Base-by-base conservation (phyloP, 2,888 invertebrate species). In the Acanthopleura granulata region DNA sequence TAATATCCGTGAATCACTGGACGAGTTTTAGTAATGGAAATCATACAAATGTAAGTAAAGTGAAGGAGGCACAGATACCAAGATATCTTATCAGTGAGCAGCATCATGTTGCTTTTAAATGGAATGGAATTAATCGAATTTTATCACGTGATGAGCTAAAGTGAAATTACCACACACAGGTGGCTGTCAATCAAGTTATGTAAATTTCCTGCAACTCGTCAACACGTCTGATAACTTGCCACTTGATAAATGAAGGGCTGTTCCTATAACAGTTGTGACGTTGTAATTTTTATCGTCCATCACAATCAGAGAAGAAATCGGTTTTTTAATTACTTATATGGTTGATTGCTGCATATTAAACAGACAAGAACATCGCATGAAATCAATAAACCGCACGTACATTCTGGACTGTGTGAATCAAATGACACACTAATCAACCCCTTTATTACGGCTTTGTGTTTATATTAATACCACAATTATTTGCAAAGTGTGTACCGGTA, bases 311-410 rank as follows among this genome's bases (percentile, higher is more conserved):
- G 12, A 27, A 25, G 3, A 66, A 66, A 27, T 27, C 66, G 66
- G 18, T 27, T 66, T 66, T 66, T 27, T 16, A 15, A 18, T 25
- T 27, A 27, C 16, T 27, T 25, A 66, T 16, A 6, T 66, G 66
- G 25, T 66, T 66, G 29, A 66, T 66, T 16, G 29, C 66, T 66
- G 66, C 22, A 66, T 66, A 66, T 27, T 66, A 66, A 66, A 27
- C 14, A 66, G 66, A 27, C 66, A 66, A 27, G 1, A 16, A 66
- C 6, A 66, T 66, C 4, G 16, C 25, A 25, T 27, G 1, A 27
- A 66, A 22, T 66, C 66, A 25, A 66, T 22, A 66, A 27, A 27
- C 18, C 22, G 66, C 18, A 25, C 25, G 66, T 6, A 22, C 25
- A 66, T 66, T 66, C 15, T 18, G 25, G 40, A 14, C 25, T 3